Evolutionary conservation across 2,113 vertebrate species (phyloP), one percentile per base, ranked within the genome.

Genomic region (Crypturellus undulatus): DNA sequence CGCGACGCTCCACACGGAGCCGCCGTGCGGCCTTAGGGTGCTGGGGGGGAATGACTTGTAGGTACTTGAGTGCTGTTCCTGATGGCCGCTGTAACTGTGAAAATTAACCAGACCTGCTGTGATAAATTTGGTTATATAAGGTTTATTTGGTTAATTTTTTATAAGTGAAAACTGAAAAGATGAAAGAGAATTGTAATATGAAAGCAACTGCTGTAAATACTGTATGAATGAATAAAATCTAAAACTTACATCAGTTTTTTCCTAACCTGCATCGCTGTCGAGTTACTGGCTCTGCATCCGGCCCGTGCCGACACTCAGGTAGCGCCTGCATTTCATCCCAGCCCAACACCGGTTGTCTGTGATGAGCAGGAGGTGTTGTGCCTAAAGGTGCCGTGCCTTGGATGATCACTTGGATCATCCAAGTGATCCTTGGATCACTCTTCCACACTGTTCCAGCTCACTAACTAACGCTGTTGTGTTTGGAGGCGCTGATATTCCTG

Each of bases 171-270:
- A 97, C 96, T 98, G 98, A 98, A 98, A 97, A 98, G 98, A 97
- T 98, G 98, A 98, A 99, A 98, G 98, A 98, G 97, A 98, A 98
- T 97, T 98, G 98, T 98, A 98, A 98, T 98, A 97, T 97, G 98
- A 98, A 98, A 98, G 98, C 98, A 98, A 98, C 98, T 98, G 98
- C 98, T 99, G 99, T 99, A 99, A 97, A 99, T 98, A 98, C 94
- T 98, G 98, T 98, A 98, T 96, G 97, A 97, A 98, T 98, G 98
- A 98, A 98, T 97, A 95, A 98, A 95, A 98, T 98, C 97, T 97
- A 98, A 91, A 92, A 95, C 91, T 89, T 89, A 76, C 42, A 69
- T 80, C 92, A 83, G 75, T 95, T 96, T 91, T 96, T 97, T 97
- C 96, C 79, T 93, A 93, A 96, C 90, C 96, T 93, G 86, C 82